Evolutionary conservation across 2,888 invertebrate genomes (phyloP).

Genomic region (Clusia tigrina): DNA sequence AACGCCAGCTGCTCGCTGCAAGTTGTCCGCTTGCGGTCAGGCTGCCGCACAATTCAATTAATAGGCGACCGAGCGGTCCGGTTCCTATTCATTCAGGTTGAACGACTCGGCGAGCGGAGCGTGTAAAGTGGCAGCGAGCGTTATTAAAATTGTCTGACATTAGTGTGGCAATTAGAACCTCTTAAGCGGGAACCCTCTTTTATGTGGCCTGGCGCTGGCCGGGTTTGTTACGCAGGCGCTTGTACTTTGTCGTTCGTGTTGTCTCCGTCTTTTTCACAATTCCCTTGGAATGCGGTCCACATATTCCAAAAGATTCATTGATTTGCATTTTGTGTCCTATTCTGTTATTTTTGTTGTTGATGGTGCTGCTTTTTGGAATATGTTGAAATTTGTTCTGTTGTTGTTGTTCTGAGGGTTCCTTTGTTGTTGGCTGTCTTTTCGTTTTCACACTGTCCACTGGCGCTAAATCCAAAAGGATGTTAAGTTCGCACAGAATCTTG

Average conservation of each 20-base stretch:
- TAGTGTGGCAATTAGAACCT: slow-evolving; percentile 28
- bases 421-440: slow-evolving; percentile 24
- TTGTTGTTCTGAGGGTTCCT: slow-evolving; percentile 24
- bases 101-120: slow-evolving; percentile 13
- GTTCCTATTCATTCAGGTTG: slow-evolving; percentile 21
- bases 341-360: neutral
- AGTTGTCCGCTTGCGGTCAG: slow-evolving; percentile 14
- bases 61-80: neutral
- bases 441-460: slow-evolving; percentile 18
- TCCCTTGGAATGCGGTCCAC: slow-evolving; percentile 13
- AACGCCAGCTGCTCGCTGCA: slow-evolving; percentile 16
- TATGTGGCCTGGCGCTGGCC: neutral
- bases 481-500: too few relatives aligned
- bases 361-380: slow-evolving; percentile 5
- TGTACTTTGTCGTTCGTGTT: slow-evolving; percentile 38
- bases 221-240: slow-evolving; percentile 38
- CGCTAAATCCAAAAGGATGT: too few relatives aligned
- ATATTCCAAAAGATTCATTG: slow-evolving; percentile 20
- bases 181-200: slow-evolving; percentile 12
- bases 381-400: slow-evolving; percentile 20
- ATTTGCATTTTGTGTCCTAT: slow-evolving; percentile 14
- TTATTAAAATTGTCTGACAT: slow-evolving; percentile 27
- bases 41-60: slow-evolving; percentile 29
- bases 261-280: slow-evolving; percentile 9
- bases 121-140: slow-evolving; percentile 11